Evolutionary conservation across 2,113 vertebrate genomes (phyloP), one percentile per base, ranked within the genome.

Genomic region (Acrocephalus arundinaceus): DNA sequence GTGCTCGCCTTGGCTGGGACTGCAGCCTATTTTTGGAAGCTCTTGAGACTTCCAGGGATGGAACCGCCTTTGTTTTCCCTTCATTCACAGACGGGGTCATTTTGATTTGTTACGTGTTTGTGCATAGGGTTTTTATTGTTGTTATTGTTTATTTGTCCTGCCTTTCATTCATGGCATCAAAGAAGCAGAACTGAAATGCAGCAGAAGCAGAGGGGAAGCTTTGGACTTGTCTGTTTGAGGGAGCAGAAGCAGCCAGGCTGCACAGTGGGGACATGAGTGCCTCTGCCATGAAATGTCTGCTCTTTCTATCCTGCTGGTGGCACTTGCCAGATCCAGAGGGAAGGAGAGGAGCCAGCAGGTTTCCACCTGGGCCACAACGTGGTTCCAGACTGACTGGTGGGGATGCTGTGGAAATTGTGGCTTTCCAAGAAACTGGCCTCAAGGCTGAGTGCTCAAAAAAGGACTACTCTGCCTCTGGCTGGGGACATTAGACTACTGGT

Each of bases 1-100:
- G 45, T 0, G 31, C 83, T 74, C 35, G 8, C 86, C 77, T 87
- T 95, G 94, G 58, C 96, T 30, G 49, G 85, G 67, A 59, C 65
- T 0, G 0, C 57, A 77, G 76, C 67, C 96, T 96, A 89, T 92
- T 96, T 96, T 93, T 96, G 93, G 96, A 97, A 92, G 86, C 76
- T 96, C 90, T 68, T 5, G 8, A 94, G 88, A 49, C 58, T 87
- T 89, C 65, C 92, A 96, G 86, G 86, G 83, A 93, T 20, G 66
- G 83, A 90, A 39, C 41, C 0, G 54, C 93, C 76, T 92, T 81
- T 87, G 88, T 95, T 95, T 79, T 41, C 72, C 79, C 62, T 90
- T 84, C 90, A 90, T 94, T 96, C 96, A 93, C 86, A 94, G 86
- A 89, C 15, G 0, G 39, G 79, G 61, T 94, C 61, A 54, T 68